Evolutionary conservation across 2,113 vertebrate species (phyloP).

Genomic region (Vireo altiloquus): DNA sequence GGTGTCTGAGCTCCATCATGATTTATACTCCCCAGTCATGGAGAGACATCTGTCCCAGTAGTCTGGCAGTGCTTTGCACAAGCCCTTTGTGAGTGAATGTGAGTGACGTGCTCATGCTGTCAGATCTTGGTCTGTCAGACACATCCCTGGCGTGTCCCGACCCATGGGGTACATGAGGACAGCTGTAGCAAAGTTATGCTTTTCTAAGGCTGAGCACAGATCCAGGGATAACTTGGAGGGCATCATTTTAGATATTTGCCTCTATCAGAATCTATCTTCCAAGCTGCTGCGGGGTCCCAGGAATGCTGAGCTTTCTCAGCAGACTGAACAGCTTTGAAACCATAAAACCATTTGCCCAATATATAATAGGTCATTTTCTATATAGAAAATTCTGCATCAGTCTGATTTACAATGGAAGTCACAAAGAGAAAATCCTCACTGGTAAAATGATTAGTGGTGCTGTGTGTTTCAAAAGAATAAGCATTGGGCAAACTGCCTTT

Average conservation of each 20-base stretch:
- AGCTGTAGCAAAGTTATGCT: background rate
- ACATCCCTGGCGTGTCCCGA: background rate
- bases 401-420: background rate
- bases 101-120: background rate
- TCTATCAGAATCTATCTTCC: background rate
- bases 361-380: background rate
- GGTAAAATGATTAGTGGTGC: background rate
- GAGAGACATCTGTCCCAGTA: background rate
- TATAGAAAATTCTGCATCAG: background rate
- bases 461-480: background rate
- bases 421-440: background rate
- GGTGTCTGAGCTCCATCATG: background rate
- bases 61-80: background rate
- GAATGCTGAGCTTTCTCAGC: background rate
- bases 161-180: background rate
- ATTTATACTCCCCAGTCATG: background rate
- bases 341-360: background rate
- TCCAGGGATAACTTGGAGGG: background rate
- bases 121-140: background rate
- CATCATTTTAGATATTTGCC: background rate
- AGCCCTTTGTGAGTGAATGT: background rate
- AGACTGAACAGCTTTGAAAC: background rate
- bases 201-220: background rate
- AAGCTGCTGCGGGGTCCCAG: background rate
- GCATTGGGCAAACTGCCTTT: background rate